Evolutionary conservation across 2,797 vertebrate genomes (phyloP), one percentile per base, ranked within the genome.

Genomic region (Carduelis carduelis): DNA sequence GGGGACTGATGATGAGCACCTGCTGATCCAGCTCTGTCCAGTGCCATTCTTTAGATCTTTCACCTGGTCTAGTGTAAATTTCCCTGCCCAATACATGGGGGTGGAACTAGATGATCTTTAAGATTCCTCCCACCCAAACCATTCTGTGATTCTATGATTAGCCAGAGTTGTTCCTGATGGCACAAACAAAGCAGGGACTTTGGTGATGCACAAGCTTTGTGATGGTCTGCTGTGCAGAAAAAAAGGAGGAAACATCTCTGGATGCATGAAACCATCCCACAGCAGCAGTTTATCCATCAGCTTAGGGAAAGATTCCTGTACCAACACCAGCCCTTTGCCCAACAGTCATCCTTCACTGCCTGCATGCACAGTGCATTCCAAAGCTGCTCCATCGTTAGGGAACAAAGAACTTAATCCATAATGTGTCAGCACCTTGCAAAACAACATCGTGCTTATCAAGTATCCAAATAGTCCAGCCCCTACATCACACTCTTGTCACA

Each of bases 171-270:
- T n/a, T 46, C 13, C 43, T 24, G 20, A 8, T 34, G 28, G 66
- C 59, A 85, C 2, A 34, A 0, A 37, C 35, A 74, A 64, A 43
- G 21, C 24, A 65, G 34, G 24, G 0, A 7, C 34, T 71, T 37
- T 0, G 3, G 79, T 1, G 1, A 8, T 22, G 18, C 24, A 46
- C 35, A 11, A n/a, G 34, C 9, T 74, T 59, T 59, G 30, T 1
- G 0, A 10, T 18, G 35, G 26, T 27, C 81, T 43, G 37, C 24
- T 35, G 56, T 5, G 0, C 10, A 8, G 39, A 37, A 17, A 2
- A 2, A 55, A 37, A 46, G 68, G 14, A 65, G 34, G 19, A 41
- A 19, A 44, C 1, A 13, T 8, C 66, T 64, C 63, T 21, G 35
- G 43, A 32, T 27, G 18, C 37, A 21, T 37, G 15, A 90, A 64